Conservation (phyloP, 2,113 vertebrate genomes). For the Amphiprion ocellaris region DNA sequence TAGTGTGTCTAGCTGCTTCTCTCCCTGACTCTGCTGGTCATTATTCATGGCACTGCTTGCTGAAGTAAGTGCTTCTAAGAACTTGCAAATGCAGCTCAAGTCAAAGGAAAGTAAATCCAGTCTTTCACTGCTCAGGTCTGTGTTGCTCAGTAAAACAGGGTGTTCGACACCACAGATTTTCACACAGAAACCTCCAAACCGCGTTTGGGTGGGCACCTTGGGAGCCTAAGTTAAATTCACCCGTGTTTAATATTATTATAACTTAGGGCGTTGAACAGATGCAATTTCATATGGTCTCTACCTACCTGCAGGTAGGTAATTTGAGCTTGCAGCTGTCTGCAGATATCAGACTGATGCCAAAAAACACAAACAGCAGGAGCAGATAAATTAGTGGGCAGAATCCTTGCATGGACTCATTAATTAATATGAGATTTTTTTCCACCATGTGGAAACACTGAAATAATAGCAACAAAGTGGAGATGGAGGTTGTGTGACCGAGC, state of each 20-base stretch:
- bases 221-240: neutral
- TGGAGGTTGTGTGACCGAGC: neutral
- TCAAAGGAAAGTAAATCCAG: constrained; percentile 28
- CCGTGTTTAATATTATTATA: no score
- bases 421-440: neutral
- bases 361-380: no score
- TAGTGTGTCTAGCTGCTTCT: constrained; percentile 13
- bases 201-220: neutral
- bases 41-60: constrained; percentile 49
- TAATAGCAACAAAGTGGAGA: neutral
- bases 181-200: neutral
- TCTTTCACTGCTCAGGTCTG: neutral
- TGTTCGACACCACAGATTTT: constrained; percentile 2
- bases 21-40: constrained; percentile 27
- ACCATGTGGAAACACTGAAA: neutral
- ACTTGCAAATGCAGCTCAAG: constrained; percentile 31
- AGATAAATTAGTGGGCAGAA: no score
- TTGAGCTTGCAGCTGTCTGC: neutral
- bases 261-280: no score
- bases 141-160: constrained; percentile 8
- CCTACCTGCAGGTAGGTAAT: neutral
- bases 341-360: neutral
- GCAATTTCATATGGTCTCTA: no score
- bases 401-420: neutral
- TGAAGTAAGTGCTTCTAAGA: constrained; percentile 45